phyloP scores from a whole-genome alignment of 2,113 vertebrate species.

The Notothenia coriiceps region DNA sequence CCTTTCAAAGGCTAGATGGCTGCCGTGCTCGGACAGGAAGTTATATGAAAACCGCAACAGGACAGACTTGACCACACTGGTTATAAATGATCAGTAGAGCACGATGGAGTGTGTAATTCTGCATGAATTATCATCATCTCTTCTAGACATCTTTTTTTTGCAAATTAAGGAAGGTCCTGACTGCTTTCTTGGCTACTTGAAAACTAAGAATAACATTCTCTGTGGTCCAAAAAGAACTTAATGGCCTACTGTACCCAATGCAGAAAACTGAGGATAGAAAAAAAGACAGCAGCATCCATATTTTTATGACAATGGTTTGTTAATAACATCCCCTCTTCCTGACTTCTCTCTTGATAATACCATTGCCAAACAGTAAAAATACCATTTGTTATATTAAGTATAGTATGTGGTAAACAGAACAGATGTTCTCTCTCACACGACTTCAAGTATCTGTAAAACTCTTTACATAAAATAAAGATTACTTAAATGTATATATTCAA shows the following conservation, averaged over 20 bases:
- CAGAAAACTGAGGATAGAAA: slow-evolving; percentile 19
- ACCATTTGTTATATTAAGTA: background rate
- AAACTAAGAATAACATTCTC: slow-evolving; percentile 65
- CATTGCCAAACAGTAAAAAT: slow-evolving; percentile 16
- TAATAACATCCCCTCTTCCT: slow-evolving; percentile 50
- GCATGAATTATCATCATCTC: slow-evolving; percentile 5
- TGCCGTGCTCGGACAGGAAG: slow-evolving; percentile 7
- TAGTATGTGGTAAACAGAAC: slow-evolving; percentile 4
- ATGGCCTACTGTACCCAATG: slow-evolving; percentile 28
- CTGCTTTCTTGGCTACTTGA: slow-evolving; percentile 31
- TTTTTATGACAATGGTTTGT: slow-evolving; percentile 44
- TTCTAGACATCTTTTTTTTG: slow-evolving; percentile 14
- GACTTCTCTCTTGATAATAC: slow-evolving; percentile 5
- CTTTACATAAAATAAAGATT: slow-evolving; percentile 2
- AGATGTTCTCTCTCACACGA: background rate
- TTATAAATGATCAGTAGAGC: slow-evolving; percentile 16
- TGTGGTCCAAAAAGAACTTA: slow-evolving; percentile 41
- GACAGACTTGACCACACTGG: slow-evolving; percentile 9
- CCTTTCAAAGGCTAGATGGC: slow-evolving; percentile 13
- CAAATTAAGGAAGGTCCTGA: slow-evolving; percentile 4
- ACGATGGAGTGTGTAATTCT: background rate
- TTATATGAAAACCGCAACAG: slow-evolving; percentile 9
- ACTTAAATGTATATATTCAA: slow-evolving; percentile 1
- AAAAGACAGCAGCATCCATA: slow-evolving; percentile 34
- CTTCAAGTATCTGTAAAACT: background rate